Base-by-base conservation (phyloP, 2,888 invertebrate species). In the Aphodius sticticus region DNA sequence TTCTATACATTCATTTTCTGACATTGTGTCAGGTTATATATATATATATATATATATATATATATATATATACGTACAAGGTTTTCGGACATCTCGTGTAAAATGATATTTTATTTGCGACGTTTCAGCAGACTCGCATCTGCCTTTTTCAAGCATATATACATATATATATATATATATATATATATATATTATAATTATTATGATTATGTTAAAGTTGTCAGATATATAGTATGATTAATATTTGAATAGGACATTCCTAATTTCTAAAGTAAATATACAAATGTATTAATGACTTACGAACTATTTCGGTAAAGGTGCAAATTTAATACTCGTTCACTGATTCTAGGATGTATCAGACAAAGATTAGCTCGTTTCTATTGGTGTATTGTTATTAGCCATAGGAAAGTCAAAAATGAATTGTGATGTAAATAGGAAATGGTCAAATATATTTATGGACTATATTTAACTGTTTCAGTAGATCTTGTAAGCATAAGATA, bases 151-250 rank as follows among this genome's bases (percentile, higher is more conserved):
- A n/a, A n/a, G n/a, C n/a, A 26, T 26, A 26, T 26, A 26, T 26
- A 26, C 3, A 26, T 26, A 26, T 26, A 26, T 26, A 26, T 26
- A 26, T 26, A 26, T 26, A 26, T 26, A 26, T 26, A 69, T 69
- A 71, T 26, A 16, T 14, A 15, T 71, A 14, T 71, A 71, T 71
- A 71, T 71, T n/a, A n/a, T n/a, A n/a, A n/a, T n/a, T n/a, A n/a
- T n/a, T n/a, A n/a, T n/a, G n/a, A n/a, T 72, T 72, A 35, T 35
- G 74, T 74, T 74, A 35, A 74, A 7, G 12, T 53, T 53, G 53
- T 53, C 53, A 53, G 53, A 53, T 7, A 12, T 53, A 53, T 53
- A 53, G 7, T 53, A 53, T 53, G 53, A 53, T 53, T 12, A 53
- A 53, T 53, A 53, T 53, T 53, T 53, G 12, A 53, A 6, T 38